These are phyloP conservation scores for Drosophila helvetica DNA, from an alignment of 2,888 invertebrate genomes.

Conservation along the genomic window DNA sequence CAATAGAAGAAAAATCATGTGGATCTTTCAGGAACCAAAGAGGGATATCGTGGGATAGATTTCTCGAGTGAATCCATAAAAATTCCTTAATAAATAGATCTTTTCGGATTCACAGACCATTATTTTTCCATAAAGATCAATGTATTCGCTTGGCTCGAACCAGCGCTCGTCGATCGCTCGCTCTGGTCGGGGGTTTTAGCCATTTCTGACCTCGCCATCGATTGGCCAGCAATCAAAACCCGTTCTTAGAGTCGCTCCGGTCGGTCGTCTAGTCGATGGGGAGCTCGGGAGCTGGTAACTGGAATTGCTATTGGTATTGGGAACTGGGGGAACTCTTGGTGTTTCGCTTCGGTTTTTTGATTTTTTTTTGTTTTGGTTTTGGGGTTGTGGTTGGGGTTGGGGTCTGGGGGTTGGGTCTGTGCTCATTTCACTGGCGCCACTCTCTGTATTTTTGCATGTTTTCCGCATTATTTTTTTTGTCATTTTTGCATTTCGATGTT, in stretches of 20 bases:
- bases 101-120: background rate
- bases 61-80: no score
- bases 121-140: conserved; percentile 32
- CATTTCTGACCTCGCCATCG: conserved; percentile 42
- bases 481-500: conserved; percentile 67
- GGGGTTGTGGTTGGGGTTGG: conserved; percentile 4
- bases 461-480: conserved; percentile 70
- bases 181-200: conserved; percentile 20
- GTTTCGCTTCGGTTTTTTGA: background rate
- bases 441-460: conserved; percentile 54
- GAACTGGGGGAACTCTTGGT: background rate
- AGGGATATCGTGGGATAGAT: no score
- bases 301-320: conserved; percentile 6
- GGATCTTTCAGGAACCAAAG: no score
- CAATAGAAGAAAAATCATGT: background rate
- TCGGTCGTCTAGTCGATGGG: conserved; percentile 41
- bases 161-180: background rate
- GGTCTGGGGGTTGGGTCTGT: conserved; percentile 41
- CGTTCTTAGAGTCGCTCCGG: conserved; percentile 40
- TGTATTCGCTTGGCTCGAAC: conserved; percentile 9
- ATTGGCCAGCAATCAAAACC: conserved; percentile 41
- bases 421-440: conserved; percentile 73
- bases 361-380: background rate
- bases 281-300: conserved; percentile 11
- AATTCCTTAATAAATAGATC: background rate